phyloP scores from a whole-genome alignment of 2,113 vertebrate genomes.

The Bothrops jararaca region DNA sequence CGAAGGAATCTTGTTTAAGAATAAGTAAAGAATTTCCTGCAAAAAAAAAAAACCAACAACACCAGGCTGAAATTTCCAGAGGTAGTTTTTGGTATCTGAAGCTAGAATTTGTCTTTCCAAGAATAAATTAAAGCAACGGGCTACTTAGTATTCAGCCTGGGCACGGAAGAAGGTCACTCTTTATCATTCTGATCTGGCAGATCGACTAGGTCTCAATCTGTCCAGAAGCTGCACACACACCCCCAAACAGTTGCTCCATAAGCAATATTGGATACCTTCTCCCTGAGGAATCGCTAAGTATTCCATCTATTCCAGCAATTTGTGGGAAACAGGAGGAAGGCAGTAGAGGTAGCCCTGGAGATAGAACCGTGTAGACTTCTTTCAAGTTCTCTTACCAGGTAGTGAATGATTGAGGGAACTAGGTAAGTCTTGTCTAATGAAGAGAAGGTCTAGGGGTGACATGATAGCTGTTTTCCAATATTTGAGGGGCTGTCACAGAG shows the following conservation, averaged over 20 bases:
- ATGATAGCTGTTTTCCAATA: too few relatives aligned
- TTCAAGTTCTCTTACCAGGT: neutral
- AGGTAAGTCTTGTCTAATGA: neutral
- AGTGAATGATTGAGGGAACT: neutral
- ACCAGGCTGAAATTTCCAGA: neutral
- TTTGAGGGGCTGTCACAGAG: too few relatives aligned
- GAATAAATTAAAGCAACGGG: neutral
- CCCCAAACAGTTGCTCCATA: neutral
- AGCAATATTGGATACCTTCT: neutral
- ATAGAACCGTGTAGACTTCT: rapidly evolving
- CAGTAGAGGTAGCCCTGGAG: too few relatives aligned
- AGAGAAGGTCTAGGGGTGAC: too few relatives aligned
- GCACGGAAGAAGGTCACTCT: neutral
- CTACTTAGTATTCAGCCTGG: neutral
- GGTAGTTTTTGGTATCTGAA: neutral
- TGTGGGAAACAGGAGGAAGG: neutral
- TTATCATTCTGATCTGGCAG: neutral
- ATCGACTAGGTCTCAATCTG: neutral
- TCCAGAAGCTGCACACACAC: neutral
- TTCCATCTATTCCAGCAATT: neutral
- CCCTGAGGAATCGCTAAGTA: neutral
- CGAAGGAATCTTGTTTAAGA: neutral
- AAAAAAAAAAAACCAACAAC: neutral
- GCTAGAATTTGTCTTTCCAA: neutral
- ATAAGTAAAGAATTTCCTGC: neutral